A percentile compares a stretch with the other conserved stretches of the same genome.
phyloP scores from a whole-genome alignment of 30 jellyfish, hydroid and myxozoan genomes.

The Sanderia malayensis region DNA sequence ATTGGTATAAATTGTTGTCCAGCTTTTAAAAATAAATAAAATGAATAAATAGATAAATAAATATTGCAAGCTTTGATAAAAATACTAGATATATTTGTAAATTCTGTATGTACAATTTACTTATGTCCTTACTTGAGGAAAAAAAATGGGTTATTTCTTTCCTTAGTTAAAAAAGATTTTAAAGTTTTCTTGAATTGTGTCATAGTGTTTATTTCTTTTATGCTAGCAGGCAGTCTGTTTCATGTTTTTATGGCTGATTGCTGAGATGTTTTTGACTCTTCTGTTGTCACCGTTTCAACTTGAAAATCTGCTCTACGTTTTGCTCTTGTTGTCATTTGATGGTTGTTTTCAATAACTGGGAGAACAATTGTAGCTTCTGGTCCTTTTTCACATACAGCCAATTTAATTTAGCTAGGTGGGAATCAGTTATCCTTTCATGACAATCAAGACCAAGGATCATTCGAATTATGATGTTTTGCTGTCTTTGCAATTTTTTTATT shows the following conservation, averaged over 20 bases:
- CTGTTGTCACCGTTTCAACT: conserved; percentile 50
- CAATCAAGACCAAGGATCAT: conserved; percentile 15
- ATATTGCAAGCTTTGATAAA: background rate
- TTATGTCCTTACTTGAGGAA: background rate
- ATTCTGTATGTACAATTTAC: conserved; percentile 3
- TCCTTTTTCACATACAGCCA: conserved; percentile 42
- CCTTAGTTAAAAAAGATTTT: conserved; percentile 6
- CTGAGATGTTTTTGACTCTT: conserved; percentile 39
- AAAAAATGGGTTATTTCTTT: conserved; percentile 6
- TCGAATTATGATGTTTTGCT: conserved; percentile 3
- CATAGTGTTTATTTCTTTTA: conserved; percentile 38
- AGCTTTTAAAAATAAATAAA: conserved; percentile 4
- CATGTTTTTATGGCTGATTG: conserved; percentile 49
- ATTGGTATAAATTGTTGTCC: conserved; percentile 8
- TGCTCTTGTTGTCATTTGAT: conserved; percentile 56
- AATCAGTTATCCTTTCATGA: conserved; percentile 25
- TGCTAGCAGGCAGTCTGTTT: conserved; percentile 47
- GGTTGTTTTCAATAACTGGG: conserved; percentile 53
- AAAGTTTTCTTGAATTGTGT: conserved; percentile 45
- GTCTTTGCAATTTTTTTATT: conserved; percentile 1
- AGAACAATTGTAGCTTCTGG: conserved; percentile 51
- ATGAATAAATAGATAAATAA: too few species aligned
- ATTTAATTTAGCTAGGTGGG: conserved; percentile 35
- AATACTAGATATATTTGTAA: background rate
- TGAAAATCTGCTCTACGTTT: conserved; percentile 52